A percentile compares a stretch with the other conserved stretches of the same genome.
Conservation (phyloP, 1,140 invertebrate genomes). For the Apis mellifera region Amel_HAv3.1 CM009938.2:9155501-9156000, state of each 20-base stretch:
- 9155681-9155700: neutral
- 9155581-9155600: too few species aligned
- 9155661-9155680: neutral
- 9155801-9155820: neutral
- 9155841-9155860: neutral
- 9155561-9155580: neutral
- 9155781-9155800: neutral
- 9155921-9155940: too few species aligned
- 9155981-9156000: too few species aligned
- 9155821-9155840: neutral
- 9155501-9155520: neutral
- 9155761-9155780: slow-evolving; percentile 3
- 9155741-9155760: too few species aligned
- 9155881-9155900: neutral
- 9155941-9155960: too few species aligned
- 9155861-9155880: neutral
- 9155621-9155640: too few species aligned
- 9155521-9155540: neutral
- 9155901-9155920: too few species aligned
- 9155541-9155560: neutral
- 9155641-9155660: neutral
- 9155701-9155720: neutral
- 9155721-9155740: neutral
- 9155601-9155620: too few species aligned
- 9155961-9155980: too few species aligned